Evolutionary conservation across 2,797 vertebrate genomes (phyloP), one percentile per base, ranked within the genome.

Genomic region (Notolepis coatsorum): DNA sequence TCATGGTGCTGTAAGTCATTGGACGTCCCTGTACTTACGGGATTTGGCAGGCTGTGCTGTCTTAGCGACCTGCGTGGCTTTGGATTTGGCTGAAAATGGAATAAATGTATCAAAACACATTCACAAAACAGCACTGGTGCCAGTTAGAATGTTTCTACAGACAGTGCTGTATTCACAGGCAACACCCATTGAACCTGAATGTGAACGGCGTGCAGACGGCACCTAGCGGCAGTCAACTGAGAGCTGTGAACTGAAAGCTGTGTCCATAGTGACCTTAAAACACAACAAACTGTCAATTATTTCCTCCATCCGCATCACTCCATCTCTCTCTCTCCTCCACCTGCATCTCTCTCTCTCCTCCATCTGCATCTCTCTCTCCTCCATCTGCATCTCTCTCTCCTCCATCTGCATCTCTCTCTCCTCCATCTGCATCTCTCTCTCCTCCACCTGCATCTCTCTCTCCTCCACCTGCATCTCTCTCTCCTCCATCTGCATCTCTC

Each of bases 71-170:
- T 31, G 53, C n/a, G 17, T 31, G 9, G 10, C 38, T 43, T 56
- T 56, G 39, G 53, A 21, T 45, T 43, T 43, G 6, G 27, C 53
- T 56, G 39, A 15, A 47, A 47, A 27, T 49, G 21, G n/a, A n/a
- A 27, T 2, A 17, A 7, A 31, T 48, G n/a, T n/a, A n/a, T n/a
- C n/a, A 17, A 30, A 27, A 30, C 27, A 24, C 17, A 25, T 41
- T 18, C 17, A 15, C 24, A 28, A 27, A n/a, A 42, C 8, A n/a
- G 39, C 8, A 27, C 8, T 35, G 33, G n/a, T n/a, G n/a, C n/a
- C n/a, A n/a, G n/a, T n/a, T n/a, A n/a, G n/a, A n/a, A n/a, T n/a
- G n/a, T n/a, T n/a, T 18, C 18, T 17, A 37, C 2, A 8, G 35
- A 3, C 3, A 13, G 13, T 37, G 15, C 3, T 37, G 17, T 37